phyloP scores from a whole-genome alignment of 2,113 vertebrate genomes.

The Xiphophorus hellerii region DNA sequence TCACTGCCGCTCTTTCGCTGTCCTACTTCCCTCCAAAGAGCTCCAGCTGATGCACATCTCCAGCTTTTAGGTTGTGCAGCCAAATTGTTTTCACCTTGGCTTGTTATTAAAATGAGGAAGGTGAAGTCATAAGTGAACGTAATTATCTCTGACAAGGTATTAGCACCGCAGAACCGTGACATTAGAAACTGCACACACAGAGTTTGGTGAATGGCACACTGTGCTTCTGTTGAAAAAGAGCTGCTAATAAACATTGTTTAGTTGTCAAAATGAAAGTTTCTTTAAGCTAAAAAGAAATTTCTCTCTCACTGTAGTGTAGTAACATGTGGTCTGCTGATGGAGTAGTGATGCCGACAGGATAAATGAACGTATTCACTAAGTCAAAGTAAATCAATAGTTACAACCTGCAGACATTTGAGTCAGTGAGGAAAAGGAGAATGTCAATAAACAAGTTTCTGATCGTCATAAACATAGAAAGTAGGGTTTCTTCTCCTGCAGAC shows the following conservation, averaged over 20 bases:
- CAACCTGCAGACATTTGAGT: neutral
- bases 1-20: conserved; percentile 27
- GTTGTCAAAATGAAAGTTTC: neutral
- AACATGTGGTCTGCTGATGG: neutral
- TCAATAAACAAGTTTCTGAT: neutral
- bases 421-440: neutral
- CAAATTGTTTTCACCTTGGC: neutral
- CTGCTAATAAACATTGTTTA: neutral
- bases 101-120: neutral
- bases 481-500: neutral
- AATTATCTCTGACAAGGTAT: neutral
- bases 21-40: conserved; percentile 15
- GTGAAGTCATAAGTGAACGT: neutral
- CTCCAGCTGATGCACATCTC: conserved; percentile 54
- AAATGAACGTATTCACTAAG: neutral
- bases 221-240: neutral
- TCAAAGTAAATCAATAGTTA: neutral
- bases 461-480: neutral
- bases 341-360: neutral
- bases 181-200: too few relatives aligned
- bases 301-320: neutral
- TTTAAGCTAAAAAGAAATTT: neutral
- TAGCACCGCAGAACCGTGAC: too few relatives aligned
- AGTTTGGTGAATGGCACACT: neutral
- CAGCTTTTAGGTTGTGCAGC: conserved; percentile 26